phyloP scores from a whole-genome alignment of 2,888 invertebrate species.

The Plagodis pulveraria region DNA sequence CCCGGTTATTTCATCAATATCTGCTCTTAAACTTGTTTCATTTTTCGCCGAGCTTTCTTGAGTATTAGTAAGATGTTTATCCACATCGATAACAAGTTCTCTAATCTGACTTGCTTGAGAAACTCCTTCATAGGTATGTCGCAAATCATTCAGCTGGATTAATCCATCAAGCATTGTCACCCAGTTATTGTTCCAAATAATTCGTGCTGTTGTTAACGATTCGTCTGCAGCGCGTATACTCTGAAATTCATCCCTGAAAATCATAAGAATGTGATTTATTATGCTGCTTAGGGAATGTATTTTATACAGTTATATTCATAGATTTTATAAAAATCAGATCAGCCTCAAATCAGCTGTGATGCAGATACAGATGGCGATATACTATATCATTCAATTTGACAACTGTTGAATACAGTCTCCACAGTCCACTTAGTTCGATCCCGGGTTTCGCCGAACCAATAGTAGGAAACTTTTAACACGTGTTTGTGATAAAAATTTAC shows the following conservation, averaged over 20 bases:
- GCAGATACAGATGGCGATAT: neutral
- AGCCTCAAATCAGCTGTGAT: constrained; percentile 42
- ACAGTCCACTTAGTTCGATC: no score
- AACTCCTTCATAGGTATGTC: constrained; percentile 84
- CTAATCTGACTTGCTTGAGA: constrained; percentile 83
- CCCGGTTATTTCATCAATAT: constrained; percentile 39
- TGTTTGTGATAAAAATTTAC: neutral
- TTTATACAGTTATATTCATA: no score
- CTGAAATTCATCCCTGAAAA: no score
- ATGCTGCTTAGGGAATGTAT: no score
- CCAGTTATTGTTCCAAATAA: constrained; percentile 91
- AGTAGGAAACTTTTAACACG: no score
- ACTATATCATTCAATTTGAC: neutral
- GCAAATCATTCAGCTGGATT: constrained; percentile 90
- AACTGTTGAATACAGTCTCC: no score
- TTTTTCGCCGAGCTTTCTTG: constrained; percentile 17
- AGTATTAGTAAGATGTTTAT: constrained; percentile 25
- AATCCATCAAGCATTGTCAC: constrained; percentile 92
- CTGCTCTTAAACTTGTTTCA: constrained; percentile 36
- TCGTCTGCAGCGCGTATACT: constrained; percentile 50
- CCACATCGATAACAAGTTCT: constrained; percentile 49
- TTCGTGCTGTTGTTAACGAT: constrained; percentile 54
- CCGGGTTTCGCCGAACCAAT: no score
- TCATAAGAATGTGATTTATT: no score
- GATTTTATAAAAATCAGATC: no score